phyloP scores from a whole-genome alignment of 2,888 invertebrate species.

The Acronicta aceris region DNA sequence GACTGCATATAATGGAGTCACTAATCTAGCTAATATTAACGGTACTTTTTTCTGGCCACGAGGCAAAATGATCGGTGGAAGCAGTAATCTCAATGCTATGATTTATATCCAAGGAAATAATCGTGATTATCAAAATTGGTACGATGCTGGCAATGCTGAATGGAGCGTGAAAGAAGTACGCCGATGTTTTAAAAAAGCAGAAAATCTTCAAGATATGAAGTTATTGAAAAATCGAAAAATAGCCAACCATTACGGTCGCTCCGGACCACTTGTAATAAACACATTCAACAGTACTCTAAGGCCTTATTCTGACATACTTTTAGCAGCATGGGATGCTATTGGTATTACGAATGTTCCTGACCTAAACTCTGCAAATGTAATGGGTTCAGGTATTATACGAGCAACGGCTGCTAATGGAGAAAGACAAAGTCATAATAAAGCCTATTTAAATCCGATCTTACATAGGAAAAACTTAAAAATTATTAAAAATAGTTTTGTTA shows the following conservation, averaged over 20 bases:
- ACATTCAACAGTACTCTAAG: slow-evolving; percentile 79
- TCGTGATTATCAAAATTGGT: slow-evolving; percentile 88
- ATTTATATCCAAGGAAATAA: slow-evolving; percentile 87
- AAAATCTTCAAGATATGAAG: slow-evolving; percentile 74
- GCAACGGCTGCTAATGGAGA: slow-evolving; percentile 81
- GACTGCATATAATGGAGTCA: slow-evolving; percentile 92
- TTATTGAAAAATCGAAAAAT: slow-evolving; percentile 57
- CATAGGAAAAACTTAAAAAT: slow-evolving; percentile 63
- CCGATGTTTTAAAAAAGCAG: slow-evolving; percentile 84
- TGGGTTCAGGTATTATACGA: slow-evolving; percentile 83
- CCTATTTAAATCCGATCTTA: slow-evolving; percentile 75
- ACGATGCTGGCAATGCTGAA: slow-evolving; percentile 83
- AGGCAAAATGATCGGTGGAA: slow-evolving; percentile 90
- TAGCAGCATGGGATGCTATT: slow-evolving; percentile 79
- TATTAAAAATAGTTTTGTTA: slow-evolving; percentile 62
- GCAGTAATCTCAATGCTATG: slow-evolving; percentile 88
- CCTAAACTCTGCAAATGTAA: slow-evolving; percentile 75
- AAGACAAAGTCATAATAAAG: slow-evolving; percentile 89
- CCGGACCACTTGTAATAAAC: slow-evolving; percentile 82
- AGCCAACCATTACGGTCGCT: slow-evolving; percentile 70
- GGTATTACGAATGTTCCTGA: slow-evolving; percentile 78
- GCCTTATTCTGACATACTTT: slow-evolving; percentile 63
- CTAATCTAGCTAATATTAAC: slow-evolving; percentile 90
- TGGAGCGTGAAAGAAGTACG: slow-evolving; percentile 87
- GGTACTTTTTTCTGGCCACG: slow-evolving; percentile 85